These are phyloP conservation scores for Arbacia lixula DNA, from an alignment of 53 echinoderm and acorn worm species.

Conservation along the genomic window DNA sequence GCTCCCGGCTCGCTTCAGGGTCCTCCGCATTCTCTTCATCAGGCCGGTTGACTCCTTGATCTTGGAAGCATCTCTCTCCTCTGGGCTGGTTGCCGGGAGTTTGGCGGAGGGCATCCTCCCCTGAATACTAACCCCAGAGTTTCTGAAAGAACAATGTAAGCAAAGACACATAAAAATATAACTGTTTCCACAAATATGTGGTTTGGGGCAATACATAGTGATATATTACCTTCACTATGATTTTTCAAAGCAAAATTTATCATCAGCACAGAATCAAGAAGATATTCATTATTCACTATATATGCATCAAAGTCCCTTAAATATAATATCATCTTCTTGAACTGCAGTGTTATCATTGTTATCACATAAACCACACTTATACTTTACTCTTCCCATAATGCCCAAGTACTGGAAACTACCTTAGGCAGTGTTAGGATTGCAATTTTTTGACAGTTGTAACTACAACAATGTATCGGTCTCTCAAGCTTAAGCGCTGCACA, in stretches of 20 bases:
- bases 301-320: not conserved
- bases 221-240: not conserved
- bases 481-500: too few species aligned
- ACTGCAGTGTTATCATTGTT: too few species aligned
- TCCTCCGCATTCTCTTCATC: slow-evolving; percentile 38
- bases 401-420: too few species aligned
- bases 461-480: too few species aligned
- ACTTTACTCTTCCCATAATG: too few species aligned
- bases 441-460: too few species aligned
- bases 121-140: not conserved
- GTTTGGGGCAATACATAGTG: too few species aligned
- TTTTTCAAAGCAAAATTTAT: not conserved
- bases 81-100: not conserved
- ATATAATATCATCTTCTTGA: not conserved
- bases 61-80: not conserved
- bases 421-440: too few species aligned
- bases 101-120: slow-evolving; percentile 50
- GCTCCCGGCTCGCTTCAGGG: slow-evolving; percentile 29
- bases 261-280: not conserved
- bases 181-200: too few species aligned
- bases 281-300: not conserved
- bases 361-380: too few species aligned
- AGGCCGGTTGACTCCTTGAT: slow-evolving; percentile 33
- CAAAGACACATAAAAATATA: not conserved
- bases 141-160: not conserved